Evolutionary conservation across 2,888 invertebrate genomes (phyloP).

Genomic region (Schizotus pectinicornis): DNA sequence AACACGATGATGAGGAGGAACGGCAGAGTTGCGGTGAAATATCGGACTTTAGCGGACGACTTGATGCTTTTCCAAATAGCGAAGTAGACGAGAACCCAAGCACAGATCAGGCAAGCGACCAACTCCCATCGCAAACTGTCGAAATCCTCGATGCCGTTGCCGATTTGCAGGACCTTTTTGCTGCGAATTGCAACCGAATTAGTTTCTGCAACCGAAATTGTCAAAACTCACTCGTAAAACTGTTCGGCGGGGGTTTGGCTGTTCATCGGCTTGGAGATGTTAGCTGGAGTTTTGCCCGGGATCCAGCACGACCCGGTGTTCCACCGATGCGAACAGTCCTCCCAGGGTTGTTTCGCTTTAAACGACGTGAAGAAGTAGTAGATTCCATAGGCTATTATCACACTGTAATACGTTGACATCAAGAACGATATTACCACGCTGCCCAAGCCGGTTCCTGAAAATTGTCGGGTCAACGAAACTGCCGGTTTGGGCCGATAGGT

Average conservation of each 20-base stretch:
- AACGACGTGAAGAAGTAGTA: slow-evolving; percentile 93
- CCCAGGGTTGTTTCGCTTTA: slow-evolving; percentile 88
- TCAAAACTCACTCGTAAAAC: slow-evolving; percentile 81
- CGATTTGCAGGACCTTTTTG: slow-evolving; percentile 84
- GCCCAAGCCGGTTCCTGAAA: slow-evolving; percentile 90
- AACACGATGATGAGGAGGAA: slow-evolving; percentile 87
- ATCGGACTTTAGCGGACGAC: slow-evolving; percentile 90
- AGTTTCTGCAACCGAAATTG: slow-evolving; percentile 1
- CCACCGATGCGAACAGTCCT: slow-evolving; percentile 84
- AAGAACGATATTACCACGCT: slow-evolving; percentile 94
- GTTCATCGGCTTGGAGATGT: slow-evolving; percentile 71
- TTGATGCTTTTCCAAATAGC: slow-evolving; percentile 96
- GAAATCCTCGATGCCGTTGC: slow-evolving; percentile 81
- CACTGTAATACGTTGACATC: slow-evolving; percentile 95
- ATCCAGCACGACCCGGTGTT: slow-evolving; percentile 87
- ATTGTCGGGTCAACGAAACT: too few species aligned
- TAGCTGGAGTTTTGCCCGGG: slow-evolving; percentile 63
- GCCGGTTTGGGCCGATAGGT: too few species aligned
- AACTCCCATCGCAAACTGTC: slow-evolving; percentile 87
- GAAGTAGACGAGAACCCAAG: slow-evolving; percentile 95
- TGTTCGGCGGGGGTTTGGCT: slow-evolving; percentile 89
- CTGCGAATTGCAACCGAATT: slow-evolving; percentile 62
- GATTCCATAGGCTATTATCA: slow-evolving; percentile 92
- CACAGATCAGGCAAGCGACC: slow-evolving; percentile 85
- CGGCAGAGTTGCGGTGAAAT: slow-evolving; percentile 92